Percentiles rank a stretch among this genome's conserved stretches.
Conservation (phyloP, 2,797 vertebrate genomes). For the Gallinago nigripennis region DNA sequence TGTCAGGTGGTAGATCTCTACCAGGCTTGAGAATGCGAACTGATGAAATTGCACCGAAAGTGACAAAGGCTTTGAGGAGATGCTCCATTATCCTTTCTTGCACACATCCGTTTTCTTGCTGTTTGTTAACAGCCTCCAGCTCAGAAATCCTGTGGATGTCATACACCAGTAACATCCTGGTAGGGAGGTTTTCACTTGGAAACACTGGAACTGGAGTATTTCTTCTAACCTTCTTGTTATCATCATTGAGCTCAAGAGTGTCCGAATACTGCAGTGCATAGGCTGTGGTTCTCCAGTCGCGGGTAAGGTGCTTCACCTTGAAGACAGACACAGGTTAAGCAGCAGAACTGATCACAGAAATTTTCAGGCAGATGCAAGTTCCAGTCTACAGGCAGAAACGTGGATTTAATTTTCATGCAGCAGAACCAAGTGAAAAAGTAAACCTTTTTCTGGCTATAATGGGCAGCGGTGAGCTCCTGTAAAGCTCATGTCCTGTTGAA, state of each 20-base stretch:
- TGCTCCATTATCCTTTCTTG: constrained; percentile 95
- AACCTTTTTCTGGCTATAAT: not conserved
- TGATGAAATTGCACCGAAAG: constrained; percentile 89
- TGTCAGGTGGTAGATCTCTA: constrained; percentile 89
- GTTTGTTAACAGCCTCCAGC: constrained; percentile 75
- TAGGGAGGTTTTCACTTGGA: constrained; percentile 92
- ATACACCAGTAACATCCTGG: constrained; percentile 93
- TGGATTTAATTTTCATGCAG: not conserved
- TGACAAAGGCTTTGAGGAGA: constrained; percentile 89
- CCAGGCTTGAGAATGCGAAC: constrained; percentile 93
- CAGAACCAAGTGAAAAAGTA: not conserved
- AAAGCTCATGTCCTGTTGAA: not conserved
- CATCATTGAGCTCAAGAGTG: constrained; percentile 90
- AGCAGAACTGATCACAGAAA: not conserved
- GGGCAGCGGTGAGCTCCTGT: not conserved
- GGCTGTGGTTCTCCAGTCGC: constrained; percentile 96
- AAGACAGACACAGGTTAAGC: not conserved
- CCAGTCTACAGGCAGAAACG: not conserved
- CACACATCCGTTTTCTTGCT: constrained; percentile 77
- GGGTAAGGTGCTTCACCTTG: constrained; percentile 96
- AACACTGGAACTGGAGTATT: constrained; percentile 89
- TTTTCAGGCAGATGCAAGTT: not conserved
- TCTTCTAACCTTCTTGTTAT: constrained; percentile 92
- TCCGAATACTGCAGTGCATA: constrained; percentile 89
- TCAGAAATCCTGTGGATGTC: constrained; percentile 87